Conservation (phyloP, 1,140 invertebrate species). For the Hyles vespertilio region DNA sequence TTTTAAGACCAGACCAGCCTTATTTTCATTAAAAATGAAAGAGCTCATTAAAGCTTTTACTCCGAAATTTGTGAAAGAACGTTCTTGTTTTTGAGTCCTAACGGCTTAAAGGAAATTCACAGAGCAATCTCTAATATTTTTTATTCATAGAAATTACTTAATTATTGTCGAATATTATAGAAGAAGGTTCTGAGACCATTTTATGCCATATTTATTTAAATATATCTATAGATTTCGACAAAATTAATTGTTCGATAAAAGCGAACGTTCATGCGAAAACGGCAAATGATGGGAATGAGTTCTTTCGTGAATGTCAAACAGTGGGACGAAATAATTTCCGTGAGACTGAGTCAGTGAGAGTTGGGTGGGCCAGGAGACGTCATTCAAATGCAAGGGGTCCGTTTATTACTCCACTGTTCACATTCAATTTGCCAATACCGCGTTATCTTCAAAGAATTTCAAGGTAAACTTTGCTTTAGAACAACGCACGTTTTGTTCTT, state of each 20-base stretch:
- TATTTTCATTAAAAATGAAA: slow-evolving; percentile 37
- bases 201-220: no score
- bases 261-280: slow-evolving; percentile 37
- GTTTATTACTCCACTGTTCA: slow-evolving; percentile 38
- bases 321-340: slow-evolving; percentile 50
- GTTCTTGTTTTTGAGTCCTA: not conserved
- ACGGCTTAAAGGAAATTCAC: not conserved
- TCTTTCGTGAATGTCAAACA: slow-evolving; percentile 53
- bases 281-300: slow-evolving; percentile 35
- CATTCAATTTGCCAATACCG: slow-evolving; percentile 43
- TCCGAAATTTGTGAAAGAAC: slow-evolving; percentile 13
- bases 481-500: not conserved
- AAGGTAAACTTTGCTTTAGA: no score
- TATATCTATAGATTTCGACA: slow-evolving; percentile 7
- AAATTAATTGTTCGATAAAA: slow-evolving; percentile 24
- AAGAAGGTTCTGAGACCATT: no score
- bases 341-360: slow-evolving; percentile 56
- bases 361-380: slow-evolving; percentile 45
- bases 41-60: slow-evolving; percentile 31
- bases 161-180: not conserved
- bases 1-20: slow-evolving; percentile 13
- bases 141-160: not conserved
- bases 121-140: not conserved
- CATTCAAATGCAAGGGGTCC: slow-evolving; percentile 63
- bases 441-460: slow-evolving; percentile 11